A percentile compares a stretch with the other conserved stretches of the same genome.
Conservation (phyloP, 2,888 invertebrate species). For the Pollenia labialis region DNA sequence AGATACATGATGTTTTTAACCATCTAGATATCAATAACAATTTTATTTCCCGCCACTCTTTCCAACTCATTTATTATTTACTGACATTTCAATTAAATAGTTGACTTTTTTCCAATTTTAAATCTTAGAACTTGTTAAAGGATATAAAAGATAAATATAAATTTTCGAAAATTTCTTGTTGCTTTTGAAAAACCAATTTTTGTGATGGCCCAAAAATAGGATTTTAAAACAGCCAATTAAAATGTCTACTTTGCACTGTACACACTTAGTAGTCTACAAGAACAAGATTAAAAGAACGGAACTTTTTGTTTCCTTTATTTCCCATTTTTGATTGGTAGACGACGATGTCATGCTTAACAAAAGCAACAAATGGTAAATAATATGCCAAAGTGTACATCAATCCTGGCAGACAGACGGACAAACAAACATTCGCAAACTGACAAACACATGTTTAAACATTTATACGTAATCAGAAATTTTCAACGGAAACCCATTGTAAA, state of each 20-base stretch:
- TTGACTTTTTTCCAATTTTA: neutral
- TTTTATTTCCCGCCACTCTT: neutral
- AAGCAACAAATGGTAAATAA: slow-evolving; percentile 52
- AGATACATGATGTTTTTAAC: no score
- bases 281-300: neutral
- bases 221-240: slow-evolving; percentile 48
- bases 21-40: no score
- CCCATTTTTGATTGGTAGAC: slow-evolving; percentile 42
- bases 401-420: slow-evolving; percentile 4
- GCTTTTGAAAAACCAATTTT: neutral
- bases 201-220: neutral
- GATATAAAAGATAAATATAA: neutral
- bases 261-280: neutral
- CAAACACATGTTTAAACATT: slow-evolving; percentile 21
- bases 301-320: slow-evolving; percentile 13
- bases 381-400: slow-evolving; percentile 55
- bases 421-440: neutral
- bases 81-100: slow-evolving; percentile 21
- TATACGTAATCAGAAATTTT: slow-evolving; percentile 56
- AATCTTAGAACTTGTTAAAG: neutral
- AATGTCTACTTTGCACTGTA: slow-evolving; percentile 34
- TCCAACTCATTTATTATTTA: neutral
- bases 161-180: neutral
- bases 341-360: slow-evolving; percentile 24
- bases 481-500: slow-evolving; percentile 64